phyloP scores from a whole-genome alignment of 2,888 invertebrate species.

The Thera obeliscata region DNA sequence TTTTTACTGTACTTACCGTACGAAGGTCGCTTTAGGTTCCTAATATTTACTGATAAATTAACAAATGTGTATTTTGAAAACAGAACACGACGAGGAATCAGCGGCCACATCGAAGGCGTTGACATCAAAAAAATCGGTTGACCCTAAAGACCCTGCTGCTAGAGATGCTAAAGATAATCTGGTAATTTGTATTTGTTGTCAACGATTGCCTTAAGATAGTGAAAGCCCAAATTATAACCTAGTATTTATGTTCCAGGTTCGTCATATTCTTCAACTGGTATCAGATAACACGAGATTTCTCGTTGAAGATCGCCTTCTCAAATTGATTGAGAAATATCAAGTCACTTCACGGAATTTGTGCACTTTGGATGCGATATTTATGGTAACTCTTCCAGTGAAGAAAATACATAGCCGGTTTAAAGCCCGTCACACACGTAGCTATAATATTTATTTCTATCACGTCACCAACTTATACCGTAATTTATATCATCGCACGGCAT shows the following conservation, averaged over 20 bases:
- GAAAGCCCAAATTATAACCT: neutral
- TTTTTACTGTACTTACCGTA: no score
- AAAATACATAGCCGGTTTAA: neutral
- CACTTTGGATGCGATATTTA: constrained; percentile 90
- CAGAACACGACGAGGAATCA: constrained; percentile 49
- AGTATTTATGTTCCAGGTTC: constrained; percentile 64
- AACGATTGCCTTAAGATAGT: neutral
- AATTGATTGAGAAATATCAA: constrained; percentile 86
- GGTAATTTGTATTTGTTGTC: constrained; percentile 41
- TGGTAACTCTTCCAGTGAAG: constrained; percentile 65
- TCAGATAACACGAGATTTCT: constrained; percentile 90
- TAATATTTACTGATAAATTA: neutral
- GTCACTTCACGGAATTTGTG: constrained; percentile 87
- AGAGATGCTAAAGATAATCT: constrained; percentile 57
- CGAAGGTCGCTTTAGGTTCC: no score
- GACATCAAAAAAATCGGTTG: constrained; percentile 32
- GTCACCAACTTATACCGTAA: no score
- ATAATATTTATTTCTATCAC: no score
- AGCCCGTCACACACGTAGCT: no score
- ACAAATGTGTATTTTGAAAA: constrained; percentile 9
- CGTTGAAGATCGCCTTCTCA: constrained; percentile 87
- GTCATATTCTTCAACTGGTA: constrained; percentile 86
- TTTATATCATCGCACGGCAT: no score
- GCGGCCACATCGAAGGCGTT: constrained; percentile 8
- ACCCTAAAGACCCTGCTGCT: constrained; percentile 43